Evolutionary conservation across 2,113 vertebrate genomes (phyloP).

Genomic region (Edolisoma coerulescens): DNA sequence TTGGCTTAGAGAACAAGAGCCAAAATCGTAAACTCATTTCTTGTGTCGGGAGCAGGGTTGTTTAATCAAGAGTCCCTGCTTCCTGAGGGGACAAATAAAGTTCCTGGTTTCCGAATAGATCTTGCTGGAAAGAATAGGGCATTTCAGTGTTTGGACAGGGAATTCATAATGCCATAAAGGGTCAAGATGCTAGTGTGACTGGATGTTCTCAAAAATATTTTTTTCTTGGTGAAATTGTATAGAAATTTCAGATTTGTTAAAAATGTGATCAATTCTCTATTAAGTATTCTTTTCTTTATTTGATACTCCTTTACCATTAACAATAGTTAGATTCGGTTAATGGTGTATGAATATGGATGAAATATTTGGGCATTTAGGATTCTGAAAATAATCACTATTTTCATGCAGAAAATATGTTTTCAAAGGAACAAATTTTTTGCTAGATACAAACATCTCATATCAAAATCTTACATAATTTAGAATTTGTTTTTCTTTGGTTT

Average conservation of each 20-base stretch:
- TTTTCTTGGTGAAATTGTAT: not conserved
- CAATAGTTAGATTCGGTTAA: not conserved
- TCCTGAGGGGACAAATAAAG: not conserved
- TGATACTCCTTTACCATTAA: not conserved
- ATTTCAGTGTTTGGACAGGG: not conserved
- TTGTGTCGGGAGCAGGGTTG: not conserved
- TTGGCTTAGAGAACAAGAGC: not conserved
- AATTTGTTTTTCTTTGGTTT: accelerated
- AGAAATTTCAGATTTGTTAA: not conserved
- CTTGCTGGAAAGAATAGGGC: not conserved
- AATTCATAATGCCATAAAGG: not conserved
- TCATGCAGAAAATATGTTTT: not conserved
- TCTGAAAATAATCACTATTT: not conserved
- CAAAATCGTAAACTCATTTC: not conserved
- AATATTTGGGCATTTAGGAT: not conserved
- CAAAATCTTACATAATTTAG: not conserved
- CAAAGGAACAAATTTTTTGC: not conserved
- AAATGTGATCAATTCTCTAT: not conserved
- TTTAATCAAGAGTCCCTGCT: not conserved
- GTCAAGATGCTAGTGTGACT: not conserved
- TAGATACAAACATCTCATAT: not conserved
- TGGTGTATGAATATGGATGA: not conserved
- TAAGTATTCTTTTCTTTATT: not conserved
- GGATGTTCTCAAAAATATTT: not conserved
- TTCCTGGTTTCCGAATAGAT: not conserved